A percentile compares a stretch with the other conserved stretches of the same genome.
Evolutionary conservation across 2,888 invertebrate genomes (phyloP).

Genomic region (Koerneria pararmatus): DNA sequence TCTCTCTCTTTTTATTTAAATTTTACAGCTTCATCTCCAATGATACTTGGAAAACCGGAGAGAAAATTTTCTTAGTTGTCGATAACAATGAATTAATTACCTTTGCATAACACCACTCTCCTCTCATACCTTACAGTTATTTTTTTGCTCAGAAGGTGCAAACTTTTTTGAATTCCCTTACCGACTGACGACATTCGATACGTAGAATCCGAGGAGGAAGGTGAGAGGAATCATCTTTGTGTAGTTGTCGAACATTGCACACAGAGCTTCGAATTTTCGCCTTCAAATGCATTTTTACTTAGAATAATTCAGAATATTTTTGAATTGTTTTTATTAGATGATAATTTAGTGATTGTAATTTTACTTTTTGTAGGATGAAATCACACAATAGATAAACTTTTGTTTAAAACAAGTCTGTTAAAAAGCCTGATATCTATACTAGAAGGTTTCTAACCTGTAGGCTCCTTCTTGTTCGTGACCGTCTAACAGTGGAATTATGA

Average conservation of each 20-base stretch:
- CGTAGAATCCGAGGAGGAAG: conserved; percentile 33
- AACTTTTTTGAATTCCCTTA: background rate
- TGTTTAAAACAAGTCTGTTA: background rate
- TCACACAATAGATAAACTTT: background rate
- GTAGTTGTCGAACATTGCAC: conserved; percentile 27
- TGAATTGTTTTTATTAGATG: background rate
- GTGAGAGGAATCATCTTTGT: conserved; percentile 27
- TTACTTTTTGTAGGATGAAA: background rate
- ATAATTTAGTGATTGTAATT: background rate
- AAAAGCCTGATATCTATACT: background rate
- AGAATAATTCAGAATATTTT: background rate
- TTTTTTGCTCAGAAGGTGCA: background rate
- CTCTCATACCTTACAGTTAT: too few relatives aligned
- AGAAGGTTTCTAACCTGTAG: background rate
- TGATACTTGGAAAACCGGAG: too few relatives aligned
- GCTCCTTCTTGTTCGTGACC: conserved; percentile 2
- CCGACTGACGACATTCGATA: conserved; percentile 27
- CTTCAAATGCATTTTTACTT: too few relatives aligned
- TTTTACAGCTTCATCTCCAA: too few relatives aligned
- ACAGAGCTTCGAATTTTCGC: conserved; percentile 20
- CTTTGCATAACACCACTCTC: too few relatives aligned
- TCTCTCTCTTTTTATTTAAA: too few relatives aligned
- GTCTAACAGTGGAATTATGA: conserved; percentile 30
- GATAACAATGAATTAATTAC: too few relatives aligned
- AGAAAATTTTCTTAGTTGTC: too few relatives aligned